phyloP scores from a whole-genome alignment of 1,140 invertebrate species.

The Bombus balteatus region DNA sequence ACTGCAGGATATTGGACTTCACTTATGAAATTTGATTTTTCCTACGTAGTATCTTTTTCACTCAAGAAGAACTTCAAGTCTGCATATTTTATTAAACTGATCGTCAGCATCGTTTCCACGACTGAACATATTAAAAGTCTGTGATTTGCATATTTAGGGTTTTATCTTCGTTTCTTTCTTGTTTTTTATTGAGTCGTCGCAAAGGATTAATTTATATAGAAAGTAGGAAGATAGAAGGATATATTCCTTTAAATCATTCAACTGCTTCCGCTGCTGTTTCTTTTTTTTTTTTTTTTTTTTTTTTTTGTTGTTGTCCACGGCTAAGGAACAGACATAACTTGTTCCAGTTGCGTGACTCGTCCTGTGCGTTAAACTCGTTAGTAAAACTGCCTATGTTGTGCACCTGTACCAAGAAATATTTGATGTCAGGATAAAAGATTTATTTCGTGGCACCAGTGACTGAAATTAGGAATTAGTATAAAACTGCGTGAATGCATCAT shows the following conservation, averaged over 20 bases:
- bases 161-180: not conserved
- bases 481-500: not conserved
- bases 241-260: slow-evolving; percentile 28
- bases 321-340: slow-evolving; percentile 15
- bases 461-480: not conserved
- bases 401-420: slow-evolving; percentile 30
- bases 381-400: slow-evolving; percentile 13
- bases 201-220: slow-evolving; percentile 29
- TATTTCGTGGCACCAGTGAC: not conserved
- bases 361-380: slow-evolving; percentile 31
- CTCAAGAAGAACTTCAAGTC: not conserved
- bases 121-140: not conserved
- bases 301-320: not conserved
- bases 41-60: not conserved
- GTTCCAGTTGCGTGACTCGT: slow-evolving; percentile 35
- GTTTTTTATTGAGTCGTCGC: not conserved
- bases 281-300: not conserved
- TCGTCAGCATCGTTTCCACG: not conserved
- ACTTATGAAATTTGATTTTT: not conserved
- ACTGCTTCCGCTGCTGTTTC: slow-evolving; percentile 2
- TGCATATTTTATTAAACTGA: not conserved
- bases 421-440: slow-evolving; percentile 23
- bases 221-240: slow-evolving; percentile 14
- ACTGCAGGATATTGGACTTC: not conserved
- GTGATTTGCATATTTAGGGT: not conserved